A percentile compares a stretch with the other conserved stretches of the same genome.
These are phyloP conservation scores for Chaitophorus viminalis DNA, from an alignment of 2,888 invertebrate species.

Conservation along the genomic window DNA sequence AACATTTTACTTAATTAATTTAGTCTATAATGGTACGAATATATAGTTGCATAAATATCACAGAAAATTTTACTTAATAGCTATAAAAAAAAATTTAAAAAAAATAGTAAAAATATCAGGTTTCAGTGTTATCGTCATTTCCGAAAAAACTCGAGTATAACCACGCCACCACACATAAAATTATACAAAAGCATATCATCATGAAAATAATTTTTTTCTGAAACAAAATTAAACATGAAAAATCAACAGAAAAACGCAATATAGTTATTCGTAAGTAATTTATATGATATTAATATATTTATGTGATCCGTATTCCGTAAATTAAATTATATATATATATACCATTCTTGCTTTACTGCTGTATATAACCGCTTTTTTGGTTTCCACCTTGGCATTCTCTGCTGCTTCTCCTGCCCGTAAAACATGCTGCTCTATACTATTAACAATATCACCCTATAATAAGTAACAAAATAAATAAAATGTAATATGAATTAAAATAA, in stretches of 20 bases:
- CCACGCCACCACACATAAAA: slow-evolving; percentile 26
- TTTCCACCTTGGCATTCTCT: slow-evolving; percentile 71
- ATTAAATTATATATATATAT: slow-evolving; percentile 62
- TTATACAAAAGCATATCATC: slow-evolving; percentile 38
- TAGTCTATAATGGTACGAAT: slow-evolving; percentile 27
- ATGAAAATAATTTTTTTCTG: slow-evolving; percentile 64
- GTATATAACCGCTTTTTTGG: slow-evolving; percentile 72
- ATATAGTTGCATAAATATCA: slow-evolving; percentile 49
- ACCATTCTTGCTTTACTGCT: slow-evolving; percentile 71
- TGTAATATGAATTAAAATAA: no score
- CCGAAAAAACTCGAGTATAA: slow-evolving; percentile 27
- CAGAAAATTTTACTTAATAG: slow-evolving; percentile 42
- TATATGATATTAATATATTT: background rate
- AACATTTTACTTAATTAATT: slow-evolving; percentile 32
- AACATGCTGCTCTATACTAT: slow-evolving; percentile 73
- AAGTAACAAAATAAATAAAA: slow-evolving; percentile 13
- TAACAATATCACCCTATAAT: slow-evolving; percentile 73
- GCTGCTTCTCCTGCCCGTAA: slow-evolving; percentile 72
- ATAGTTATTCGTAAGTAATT: background rate
- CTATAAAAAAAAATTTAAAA: slow-evolving; percentile 34
- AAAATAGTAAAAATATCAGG: background rate
- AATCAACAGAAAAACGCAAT: background rate
- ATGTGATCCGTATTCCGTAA: background rate
- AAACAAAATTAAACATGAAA: slow-evolving; percentile 33
- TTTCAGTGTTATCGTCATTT: slow-evolving; percentile 45